These are phyloP conservation scores for Lycaon pictus DNA, from an alignment of 2,113 vertebrate genomes.

Conservation along the genomic window DNA sequence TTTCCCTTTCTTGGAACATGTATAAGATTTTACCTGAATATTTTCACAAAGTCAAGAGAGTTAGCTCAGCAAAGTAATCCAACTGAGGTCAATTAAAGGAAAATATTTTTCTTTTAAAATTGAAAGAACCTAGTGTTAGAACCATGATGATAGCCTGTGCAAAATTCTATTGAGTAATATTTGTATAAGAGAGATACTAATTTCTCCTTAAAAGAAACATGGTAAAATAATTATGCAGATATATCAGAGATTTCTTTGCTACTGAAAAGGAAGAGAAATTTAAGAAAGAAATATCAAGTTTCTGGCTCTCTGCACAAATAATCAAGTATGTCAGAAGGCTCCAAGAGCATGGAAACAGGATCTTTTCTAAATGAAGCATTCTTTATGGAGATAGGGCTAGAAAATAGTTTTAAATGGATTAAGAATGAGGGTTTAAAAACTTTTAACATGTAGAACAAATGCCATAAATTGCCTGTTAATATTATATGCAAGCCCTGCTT, in stretches of 20 bases:
- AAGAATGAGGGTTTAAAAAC: background rate
- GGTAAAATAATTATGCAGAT: constrained; percentile 26
- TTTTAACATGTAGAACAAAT: background rate
- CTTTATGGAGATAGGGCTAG: background rate
- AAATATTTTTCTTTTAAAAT: constrained; percentile 52
- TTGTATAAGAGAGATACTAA: background rate
- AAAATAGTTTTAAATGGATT: constrained; percentile 32
- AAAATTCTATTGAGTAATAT: background rate
- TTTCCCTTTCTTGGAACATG: background rate
- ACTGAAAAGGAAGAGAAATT: constrained; percentile 43
- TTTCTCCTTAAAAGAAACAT: constrained; percentile 28
- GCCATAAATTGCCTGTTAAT: background rate
- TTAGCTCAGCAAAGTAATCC: background rate
- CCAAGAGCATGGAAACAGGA: background rate
- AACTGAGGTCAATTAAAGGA: background rate
- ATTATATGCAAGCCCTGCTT: background rate
- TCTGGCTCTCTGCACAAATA: background rate
- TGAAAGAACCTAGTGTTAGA: constrained; percentile 65
- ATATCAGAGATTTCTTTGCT: constrained; percentile 34
- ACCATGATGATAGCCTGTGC: background rate
- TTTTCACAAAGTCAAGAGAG: background rate
- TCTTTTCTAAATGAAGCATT: background rate
- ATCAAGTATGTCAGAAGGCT: background rate
- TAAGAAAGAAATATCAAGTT: constrained; percentile 18
- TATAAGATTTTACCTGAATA: background rate